Base-by-base conservation (phyloP, 2,113 vertebrate genomes). In the Upupa epops region DNA sequence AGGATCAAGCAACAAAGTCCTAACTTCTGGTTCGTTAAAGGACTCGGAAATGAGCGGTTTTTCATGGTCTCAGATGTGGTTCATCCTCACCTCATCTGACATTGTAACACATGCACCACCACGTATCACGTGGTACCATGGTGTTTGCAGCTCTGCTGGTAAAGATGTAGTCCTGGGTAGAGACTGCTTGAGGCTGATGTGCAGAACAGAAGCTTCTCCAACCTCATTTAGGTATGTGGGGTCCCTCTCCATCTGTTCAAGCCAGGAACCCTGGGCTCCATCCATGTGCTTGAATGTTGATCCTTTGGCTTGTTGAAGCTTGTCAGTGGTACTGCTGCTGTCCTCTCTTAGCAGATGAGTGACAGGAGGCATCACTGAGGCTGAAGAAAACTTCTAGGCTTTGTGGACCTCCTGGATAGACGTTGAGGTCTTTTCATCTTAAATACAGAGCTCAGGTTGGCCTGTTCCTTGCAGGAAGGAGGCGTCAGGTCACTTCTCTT, bases 401-500 rank as follows among this genome's bases (percentile, higher is more conserved):
- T 36, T 6, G 12, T 19, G 25, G 78, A 71, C 59, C 51, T 87
- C 40, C 40, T 2, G 17, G n/a, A 24, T 7, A 8, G 18, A 34
- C 17, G 46, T 34, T 19, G 3, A 1, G 26, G 21, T 45, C 13
- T 71, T 61, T 11, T 17, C 54, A 17, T 28, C 25, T 54, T 1
- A 0, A 18, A 9, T 11, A 8, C 1, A 25, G 17, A 13, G 17
- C 46, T 2, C 8, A 14, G 69, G 36, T 40, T 52, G 60, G 37
- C 15, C 46, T 7, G 28, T n/a, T 83, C 37, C 59, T 21, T n/a
- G 79, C 75, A 55, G 87, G 70, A 15, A 72, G 55, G 55, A 7
- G 66, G 24, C n/a, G 14, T n/a, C 92, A 74, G 90, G 92, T 88
- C 93, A 61, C 90, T 93, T 95, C 93, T 95, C 90, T 95, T 95